Conservation (phyloP, 2,797 vertebrate genomes). For the Dallia pectoralis region DNA sequence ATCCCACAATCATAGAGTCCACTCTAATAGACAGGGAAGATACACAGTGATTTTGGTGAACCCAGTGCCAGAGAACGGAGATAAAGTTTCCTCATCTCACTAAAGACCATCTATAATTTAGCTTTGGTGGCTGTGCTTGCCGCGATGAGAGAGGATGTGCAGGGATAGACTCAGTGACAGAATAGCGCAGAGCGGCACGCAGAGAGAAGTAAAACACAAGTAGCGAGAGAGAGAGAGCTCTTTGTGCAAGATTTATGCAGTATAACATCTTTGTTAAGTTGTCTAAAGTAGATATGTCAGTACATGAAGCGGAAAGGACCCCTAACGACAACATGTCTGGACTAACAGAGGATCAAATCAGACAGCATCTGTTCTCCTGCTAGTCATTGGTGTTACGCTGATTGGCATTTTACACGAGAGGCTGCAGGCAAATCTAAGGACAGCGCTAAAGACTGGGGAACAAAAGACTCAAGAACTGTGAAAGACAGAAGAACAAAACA, state of each 20-base stretch:
- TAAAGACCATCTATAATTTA: slow-evolving; percentile 73
- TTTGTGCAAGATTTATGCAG: background rate
- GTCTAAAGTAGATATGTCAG: background rate
- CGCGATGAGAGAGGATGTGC: slow-evolving; percentile 28
- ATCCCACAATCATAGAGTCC: background rate
- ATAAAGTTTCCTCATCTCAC: slow-evolving; percentile 67
- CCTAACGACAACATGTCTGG: slow-evolving; percentile 41
- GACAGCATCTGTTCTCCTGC: slow-evolving; percentile 6
- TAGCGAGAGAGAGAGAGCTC: background rate
- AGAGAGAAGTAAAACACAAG: background rate
- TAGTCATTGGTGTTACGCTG: background rate
- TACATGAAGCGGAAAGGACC: slow-evolving; percentile 1
- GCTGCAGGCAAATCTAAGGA: background rate
- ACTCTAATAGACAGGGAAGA: background rate
- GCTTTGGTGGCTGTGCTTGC: slow-evolving; percentile 27
- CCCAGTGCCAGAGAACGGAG: slow-evolving; percentile 35
- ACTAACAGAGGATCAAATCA: slow-evolving; percentile 26
- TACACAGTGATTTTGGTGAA: slow-evolving; percentile 17
- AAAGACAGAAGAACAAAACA: slow-evolving; percentile 7
- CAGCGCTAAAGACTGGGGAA: background rate
- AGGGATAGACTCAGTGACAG: background rate
- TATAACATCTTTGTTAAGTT: background rate
- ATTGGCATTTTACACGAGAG: background rate
- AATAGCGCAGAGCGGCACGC: background rate
- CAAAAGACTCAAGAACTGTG: background rate